Conservation (phyloP, 2,113 vertebrate species). For the Vombatus ursinus region DNA sequence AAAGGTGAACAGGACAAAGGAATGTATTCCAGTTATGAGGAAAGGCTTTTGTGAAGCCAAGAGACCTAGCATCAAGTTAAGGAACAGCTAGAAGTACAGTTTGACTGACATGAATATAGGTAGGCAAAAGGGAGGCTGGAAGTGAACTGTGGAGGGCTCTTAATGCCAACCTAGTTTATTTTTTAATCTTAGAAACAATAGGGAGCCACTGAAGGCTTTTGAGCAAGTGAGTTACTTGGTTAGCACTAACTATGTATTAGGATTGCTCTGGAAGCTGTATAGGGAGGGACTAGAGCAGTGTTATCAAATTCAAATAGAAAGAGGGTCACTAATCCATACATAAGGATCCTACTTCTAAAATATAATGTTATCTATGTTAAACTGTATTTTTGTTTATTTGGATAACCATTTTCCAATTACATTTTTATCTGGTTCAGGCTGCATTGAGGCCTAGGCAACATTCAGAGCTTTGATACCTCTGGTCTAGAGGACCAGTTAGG, state of each 20-base stretch:
- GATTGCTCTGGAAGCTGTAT: neutral
- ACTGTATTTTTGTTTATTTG: neutral
- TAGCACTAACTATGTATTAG: neutral
- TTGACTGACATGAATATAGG: neutral
- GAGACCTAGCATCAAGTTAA: neutral
- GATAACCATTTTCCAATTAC: neutral
- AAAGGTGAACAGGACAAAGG: neutral
- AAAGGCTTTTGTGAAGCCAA: neutral
- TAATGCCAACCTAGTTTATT: neutral
- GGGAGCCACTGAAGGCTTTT: neutral
- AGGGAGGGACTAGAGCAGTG: neutral
- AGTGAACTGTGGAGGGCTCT: neutral
- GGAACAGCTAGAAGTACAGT: neutral
- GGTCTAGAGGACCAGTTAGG: neutral
- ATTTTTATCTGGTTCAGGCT: neutral
- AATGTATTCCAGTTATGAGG: neutral
- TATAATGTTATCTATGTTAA: neutral
- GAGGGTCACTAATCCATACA: neutral
- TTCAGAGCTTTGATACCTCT: neutral
- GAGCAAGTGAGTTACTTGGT: neutral
- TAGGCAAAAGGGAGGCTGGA: neutral
- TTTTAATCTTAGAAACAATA: neutral
- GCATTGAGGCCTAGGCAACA: neutral
- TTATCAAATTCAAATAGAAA: neutral
- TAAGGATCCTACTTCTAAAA: neutral